These are phyloP conservation scores for Himalopsyche japonica DNA, from an alignment of 2,888 invertebrate genomes.

Conservation along the genomic window DNA sequence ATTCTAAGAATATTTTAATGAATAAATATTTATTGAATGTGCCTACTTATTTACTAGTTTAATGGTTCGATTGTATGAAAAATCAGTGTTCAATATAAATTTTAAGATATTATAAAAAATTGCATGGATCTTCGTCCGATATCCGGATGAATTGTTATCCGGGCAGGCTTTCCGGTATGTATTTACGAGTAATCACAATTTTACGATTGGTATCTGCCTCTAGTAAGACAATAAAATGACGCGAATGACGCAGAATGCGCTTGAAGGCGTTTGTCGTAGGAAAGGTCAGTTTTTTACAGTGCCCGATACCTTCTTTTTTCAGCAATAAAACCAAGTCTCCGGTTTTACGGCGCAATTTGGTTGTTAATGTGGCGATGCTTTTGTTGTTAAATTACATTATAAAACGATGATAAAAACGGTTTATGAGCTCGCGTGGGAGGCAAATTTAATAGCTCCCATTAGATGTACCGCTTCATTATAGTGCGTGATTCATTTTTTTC, in stretches of 20 bases:
- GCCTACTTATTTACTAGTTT: too few species aligned
- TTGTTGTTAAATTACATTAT: slow-evolving; percentile 41
- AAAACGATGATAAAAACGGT: slow-evolving; percentile 39
- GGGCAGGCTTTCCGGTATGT: not conserved
- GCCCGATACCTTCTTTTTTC: slow-evolving; percentile 38
- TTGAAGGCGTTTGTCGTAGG: slow-evolving; percentile 7
- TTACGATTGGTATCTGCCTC: slow-evolving; percentile 31
- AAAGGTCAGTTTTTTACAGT: slow-evolving; percentile 39
- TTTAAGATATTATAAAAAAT: not conserved
- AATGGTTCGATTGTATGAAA: too few species aligned
- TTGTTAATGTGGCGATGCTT: slow-evolving; percentile 39
- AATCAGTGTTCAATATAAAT: too few species aligned
- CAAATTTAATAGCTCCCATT: slow-evolving; percentile 21
- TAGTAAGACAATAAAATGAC: slow-evolving; percentile 38
- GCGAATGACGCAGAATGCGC: slow-evolving; percentile 9
- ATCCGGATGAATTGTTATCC: not conserved
- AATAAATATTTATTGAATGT: too few species aligned
- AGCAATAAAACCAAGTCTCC: slow-evolving; percentile 39
- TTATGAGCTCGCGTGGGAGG: slow-evolving; percentile 35
- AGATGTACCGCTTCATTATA: slow-evolving; percentile 31
- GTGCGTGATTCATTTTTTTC: slow-evolving; percentile 31
- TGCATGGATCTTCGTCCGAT: not conserved
- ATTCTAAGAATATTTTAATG: too few species aligned
- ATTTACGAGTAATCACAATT: slow-evolving; percentile 16
- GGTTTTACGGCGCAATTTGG: slow-evolving; percentile 39